Conservation (phyloP, 2,797 vertebrate genomes). For the Kryptolebias ocellatus region DNA sequence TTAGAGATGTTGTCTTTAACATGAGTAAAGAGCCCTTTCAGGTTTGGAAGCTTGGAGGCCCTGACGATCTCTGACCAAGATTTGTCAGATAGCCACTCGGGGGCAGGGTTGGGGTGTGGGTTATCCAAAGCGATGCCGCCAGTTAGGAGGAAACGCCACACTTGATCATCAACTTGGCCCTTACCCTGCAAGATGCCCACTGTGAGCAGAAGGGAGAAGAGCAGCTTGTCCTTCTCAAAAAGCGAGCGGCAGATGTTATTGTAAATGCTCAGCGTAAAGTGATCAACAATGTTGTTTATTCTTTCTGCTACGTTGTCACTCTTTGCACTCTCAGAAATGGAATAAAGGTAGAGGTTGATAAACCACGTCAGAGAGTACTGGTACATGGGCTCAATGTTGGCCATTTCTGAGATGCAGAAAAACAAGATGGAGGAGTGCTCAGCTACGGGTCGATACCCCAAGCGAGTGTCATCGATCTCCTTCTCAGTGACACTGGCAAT, state of each 20-base stretch:
- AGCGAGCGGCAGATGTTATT: constrained; percentile 93
- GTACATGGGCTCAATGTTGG: constrained; percentile 96
- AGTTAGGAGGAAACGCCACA: constrained; percentile 91
- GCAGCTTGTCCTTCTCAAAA: constrained; percentile 95
- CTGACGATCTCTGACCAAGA: constrained; percentile 91
- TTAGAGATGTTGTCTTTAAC: constrained; percentile 67
- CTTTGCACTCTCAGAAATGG: constrained; percentile 86
- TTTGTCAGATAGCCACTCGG: constrained; percentile 91
- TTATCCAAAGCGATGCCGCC: constrained; percentile 92
- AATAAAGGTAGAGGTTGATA: constrained; percentile 88
- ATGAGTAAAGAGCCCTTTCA: constrained; percentile 84
- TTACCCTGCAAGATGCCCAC: constrained; percentile 90
- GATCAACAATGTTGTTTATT: constrained; percentile 83
- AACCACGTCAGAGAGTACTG: constrained; percentile 95
- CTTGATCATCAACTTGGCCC: constrained; percentile 78
- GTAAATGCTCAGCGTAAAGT: constrained; percentile 92
- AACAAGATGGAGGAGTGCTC: constrained; percentile 90
- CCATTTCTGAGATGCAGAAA: constrained; percentile 94
- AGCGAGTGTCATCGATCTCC: constrained; percentile 90
- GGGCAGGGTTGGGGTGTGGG: constrained; percentile 87
- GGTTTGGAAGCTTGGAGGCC: constrained; percentile 81
- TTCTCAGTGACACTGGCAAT: constrained; percentile 87
- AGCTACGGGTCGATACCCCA: constrained; percentile 93
- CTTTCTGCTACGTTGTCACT: constrained; percentile 83
- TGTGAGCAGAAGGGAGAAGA: constrained; percentile 93